phyloP scores from a whole-genome alignment of 2,113 vertebrate species.

The Eulemur macaco region DNA sequence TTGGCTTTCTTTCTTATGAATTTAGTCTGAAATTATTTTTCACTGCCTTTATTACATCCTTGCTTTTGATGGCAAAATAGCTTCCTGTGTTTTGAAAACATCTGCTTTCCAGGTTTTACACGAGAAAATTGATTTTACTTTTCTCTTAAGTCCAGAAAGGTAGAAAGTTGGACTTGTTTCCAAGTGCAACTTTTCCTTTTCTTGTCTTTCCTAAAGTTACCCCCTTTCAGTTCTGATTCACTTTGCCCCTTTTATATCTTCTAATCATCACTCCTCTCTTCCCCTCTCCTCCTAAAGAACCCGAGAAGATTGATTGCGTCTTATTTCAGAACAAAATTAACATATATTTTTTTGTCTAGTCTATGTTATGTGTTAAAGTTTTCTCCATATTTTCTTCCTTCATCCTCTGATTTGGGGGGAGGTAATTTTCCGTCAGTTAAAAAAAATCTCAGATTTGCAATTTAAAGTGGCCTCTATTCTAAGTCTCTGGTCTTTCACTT shows the following conservation, averaged over 20 bases:
- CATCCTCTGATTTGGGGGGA: conserved; percentile 14
- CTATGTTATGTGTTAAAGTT: conserved; percentile 72
- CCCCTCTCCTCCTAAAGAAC: conserved; percentile 42
- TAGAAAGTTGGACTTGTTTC: conserved; percentile 80
- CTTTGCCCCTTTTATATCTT: conserved; percentile 68
- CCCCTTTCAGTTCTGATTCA: conserved; percentile 61
- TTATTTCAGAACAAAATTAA: conserved; percentile 74
- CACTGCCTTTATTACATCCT: conserved; percentile 77
- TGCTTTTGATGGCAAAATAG: conserved; percentile 81
- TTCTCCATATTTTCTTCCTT: conserved; percentile 54
- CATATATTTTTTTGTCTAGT: conserved; percentile 45
- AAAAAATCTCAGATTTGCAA: conserved; percentile 70
- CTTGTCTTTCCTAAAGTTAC: conserved; percentile 82
- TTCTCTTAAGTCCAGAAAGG: conserved; percentile 70
- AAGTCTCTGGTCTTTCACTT: conserved; percentile 65
- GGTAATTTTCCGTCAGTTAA: conserved; percentile 51
- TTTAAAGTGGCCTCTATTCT: conserved; percentile 74
- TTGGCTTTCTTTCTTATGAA: conserved; percentile 70
- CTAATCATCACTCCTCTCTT: conserved; percentile 50
- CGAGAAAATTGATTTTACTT: conserved; percentile 77
- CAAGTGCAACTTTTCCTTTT: conserved; percentile 80
- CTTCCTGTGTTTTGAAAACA: conserved; percentile 81
- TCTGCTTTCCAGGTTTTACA: conserved; percentile 80
- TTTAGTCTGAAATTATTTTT: conserved; percentile 79
- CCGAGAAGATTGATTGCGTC: conserved; percentile 59